Conservation (phyloP, 2,113 vertebrate genomes). For the Psettodes erumei region DNA sequence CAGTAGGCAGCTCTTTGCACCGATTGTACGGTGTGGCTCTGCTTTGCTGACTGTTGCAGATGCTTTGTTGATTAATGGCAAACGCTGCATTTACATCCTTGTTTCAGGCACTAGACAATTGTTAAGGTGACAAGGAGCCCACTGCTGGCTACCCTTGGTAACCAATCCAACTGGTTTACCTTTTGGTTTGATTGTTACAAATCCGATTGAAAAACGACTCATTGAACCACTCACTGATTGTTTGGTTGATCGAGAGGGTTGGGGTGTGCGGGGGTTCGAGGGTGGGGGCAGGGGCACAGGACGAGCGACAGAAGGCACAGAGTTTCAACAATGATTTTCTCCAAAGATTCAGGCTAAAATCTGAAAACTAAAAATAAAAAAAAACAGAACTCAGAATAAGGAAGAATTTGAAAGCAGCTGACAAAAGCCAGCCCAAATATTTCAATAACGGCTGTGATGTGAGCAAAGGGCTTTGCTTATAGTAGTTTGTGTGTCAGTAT, state of each 20-base stretch:
- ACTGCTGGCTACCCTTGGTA: conserved; percentile 40
- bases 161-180: conserved; percentile 46
- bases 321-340: conserved; percentile 65
- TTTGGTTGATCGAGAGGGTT: conserved; percentile 51
- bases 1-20: conserved; percentile 63
- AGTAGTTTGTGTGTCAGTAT: conserved; percentile 50
- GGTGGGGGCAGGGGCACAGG: conserved; percentile 36
- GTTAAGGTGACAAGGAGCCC: conserved; percentile 71
- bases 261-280: not conserved
- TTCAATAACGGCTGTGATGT: conserved; percentile 40
- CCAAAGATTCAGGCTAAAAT: conserved; percentile 36
- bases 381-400: conserved; percentile 17
- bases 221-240: conserved; percentile 67
- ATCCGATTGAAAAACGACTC: conserved; percentile 71
- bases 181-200: conserved; percentile 77
- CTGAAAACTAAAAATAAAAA: not conserved
- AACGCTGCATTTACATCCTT: conserved; percentile 70
- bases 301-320: conserved; percentile 81
- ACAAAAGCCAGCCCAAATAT: conserved; percentile 45
- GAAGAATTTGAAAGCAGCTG: conserved; percentile 67
- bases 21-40: conserved; percentile 50
- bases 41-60: conserved; percentile 54
- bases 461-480: conserved; percentile 58
- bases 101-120: conserved; percentile 79
- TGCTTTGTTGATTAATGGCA: conserved; percentile 62